A percentile compares a stretch with the other conserved stretches of the same genome.
Evolutionary conservation across 2,888 invertebrate genomes (phyloP).

Genomic region (Cantharis lateralis): DNA sequence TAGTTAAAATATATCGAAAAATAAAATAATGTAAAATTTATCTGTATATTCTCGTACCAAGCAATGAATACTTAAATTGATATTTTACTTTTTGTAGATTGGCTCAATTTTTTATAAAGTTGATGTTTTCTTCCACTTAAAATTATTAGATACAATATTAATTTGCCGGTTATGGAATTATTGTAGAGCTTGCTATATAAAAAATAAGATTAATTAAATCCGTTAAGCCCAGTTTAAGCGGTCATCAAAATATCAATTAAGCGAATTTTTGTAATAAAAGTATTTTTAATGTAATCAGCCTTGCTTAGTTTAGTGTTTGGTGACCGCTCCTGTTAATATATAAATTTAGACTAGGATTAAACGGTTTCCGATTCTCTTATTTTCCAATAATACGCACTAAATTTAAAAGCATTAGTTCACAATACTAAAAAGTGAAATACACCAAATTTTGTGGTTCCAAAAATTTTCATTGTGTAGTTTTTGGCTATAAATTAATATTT

Average conservation of each 20-base stretch:
- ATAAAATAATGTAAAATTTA: background rate
- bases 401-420: background rate
- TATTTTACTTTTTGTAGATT: background rate
- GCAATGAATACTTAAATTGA: background rate
- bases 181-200: background rate
- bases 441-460: background rate
- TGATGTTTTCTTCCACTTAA: background rate
- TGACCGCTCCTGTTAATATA: background rate
- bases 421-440: background rate
- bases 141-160: background rate
- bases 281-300: background rate
- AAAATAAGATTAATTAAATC: background rate
- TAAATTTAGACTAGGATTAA: background rate
- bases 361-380: background rate
- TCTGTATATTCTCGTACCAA: background rate
- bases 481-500: slow-evolving; percentile 2
- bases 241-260: background rate
- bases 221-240: background rate
- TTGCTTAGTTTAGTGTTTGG: background rate
- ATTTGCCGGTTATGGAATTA: background rate
- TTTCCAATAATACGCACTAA: background rate
- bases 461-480: background rate
- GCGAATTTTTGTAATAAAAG: background rate
- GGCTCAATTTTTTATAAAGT: background rate
- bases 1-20: background rate